Conservation (phyloP, 2,797 vertebrate species). For the Ara ararauna region DNA sequence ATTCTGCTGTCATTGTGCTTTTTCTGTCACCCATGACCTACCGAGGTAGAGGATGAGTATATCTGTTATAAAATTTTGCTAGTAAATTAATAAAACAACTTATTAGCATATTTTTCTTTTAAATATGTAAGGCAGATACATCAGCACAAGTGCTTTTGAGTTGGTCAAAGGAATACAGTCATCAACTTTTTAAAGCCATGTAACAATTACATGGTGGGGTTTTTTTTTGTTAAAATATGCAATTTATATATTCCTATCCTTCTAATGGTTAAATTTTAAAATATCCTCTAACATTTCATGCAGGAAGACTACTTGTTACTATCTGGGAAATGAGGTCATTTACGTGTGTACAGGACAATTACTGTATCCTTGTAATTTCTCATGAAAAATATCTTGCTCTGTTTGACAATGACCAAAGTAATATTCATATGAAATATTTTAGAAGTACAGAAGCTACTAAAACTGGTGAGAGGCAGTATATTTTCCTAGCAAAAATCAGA, state of each 20-base stretch:
- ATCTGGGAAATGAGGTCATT: not conserved
- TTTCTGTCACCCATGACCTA: not conserved
- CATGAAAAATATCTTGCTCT: not conserved
- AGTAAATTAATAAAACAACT: constrained; percentile 12
- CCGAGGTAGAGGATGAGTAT: not conserved
- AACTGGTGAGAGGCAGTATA: not conserved
- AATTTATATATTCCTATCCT: not conserved
- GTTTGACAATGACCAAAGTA: not conserved
- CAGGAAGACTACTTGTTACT: not conserved
- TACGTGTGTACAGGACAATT: not conserved
- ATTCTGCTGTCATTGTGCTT: not conserved
- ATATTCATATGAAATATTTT: not conserved
- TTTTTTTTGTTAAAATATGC: not conserved
- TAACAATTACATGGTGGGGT: not conserved
- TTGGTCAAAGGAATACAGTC: not conserved
- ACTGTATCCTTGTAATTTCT: not conserved
- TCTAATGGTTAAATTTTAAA: not conserved
- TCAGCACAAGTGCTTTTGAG: not conserved
- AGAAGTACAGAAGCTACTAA: not conserved
- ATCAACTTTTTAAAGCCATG: not conserved
- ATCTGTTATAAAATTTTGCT: not conserved
- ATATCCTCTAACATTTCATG: not conserved
- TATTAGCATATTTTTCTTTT: not conserved
- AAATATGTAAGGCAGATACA: not conserved
- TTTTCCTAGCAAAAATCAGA: not conserved